Conservation (phyloP, 2,888 invertebrate genomes). For the Phymatocera aterrima region DNA sequence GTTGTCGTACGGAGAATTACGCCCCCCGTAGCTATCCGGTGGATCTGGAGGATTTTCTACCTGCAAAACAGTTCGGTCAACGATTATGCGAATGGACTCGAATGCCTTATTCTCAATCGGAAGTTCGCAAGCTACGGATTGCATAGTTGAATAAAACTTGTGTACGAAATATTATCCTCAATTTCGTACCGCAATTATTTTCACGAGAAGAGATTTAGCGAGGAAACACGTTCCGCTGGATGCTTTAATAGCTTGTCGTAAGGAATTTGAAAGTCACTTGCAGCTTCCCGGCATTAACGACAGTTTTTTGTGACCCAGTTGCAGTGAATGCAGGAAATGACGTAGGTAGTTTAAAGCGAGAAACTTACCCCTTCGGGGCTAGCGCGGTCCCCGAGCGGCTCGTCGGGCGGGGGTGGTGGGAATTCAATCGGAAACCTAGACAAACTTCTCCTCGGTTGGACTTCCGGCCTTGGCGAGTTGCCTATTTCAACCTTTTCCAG, state of each 20-base stretch:
- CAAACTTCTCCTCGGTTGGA: slow-evolving; percentile 55
- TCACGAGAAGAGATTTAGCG: not conserved
- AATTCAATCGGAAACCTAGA: slow-evolving; percentile 68
- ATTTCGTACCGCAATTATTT: not conserved
- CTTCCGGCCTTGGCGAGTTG: slow-evolving; percentile 52
- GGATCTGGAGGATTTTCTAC: slow-evolving; percentile 71
- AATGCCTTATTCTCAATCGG: not conserved
- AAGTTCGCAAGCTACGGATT: not conserved
- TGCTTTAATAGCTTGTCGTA: not conserved
- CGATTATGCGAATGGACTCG: not conserved
- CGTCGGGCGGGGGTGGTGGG: slow-evolving; percentile 64
- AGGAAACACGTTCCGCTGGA: not conserved
- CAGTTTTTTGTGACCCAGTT: not conserved
- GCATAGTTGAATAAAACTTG: not conserved
- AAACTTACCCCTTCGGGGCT: slow-evolving; percentile 85
- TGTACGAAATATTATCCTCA: not conserved
- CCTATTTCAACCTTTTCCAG: slow-evolving; percentile 68
- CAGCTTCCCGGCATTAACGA: not conserved
- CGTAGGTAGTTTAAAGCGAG: slow-evolving; percentile 42
- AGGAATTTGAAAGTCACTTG: not conserved
- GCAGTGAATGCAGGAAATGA: not conserved
- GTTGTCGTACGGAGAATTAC: slow-evolving; percentile 85
- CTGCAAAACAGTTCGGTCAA: slow-evolving; percentile 55
- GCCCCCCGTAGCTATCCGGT: slow-evolving; percentile 74
- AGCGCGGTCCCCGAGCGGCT: slow-evolving; percentile 85